A percentile compares a stretch with the other conserved stretches of the same genome.
phyloP scores from a whole-genome alignment of 2,888 invertebrate species.

The Amphiduros pacificus region DNA sequence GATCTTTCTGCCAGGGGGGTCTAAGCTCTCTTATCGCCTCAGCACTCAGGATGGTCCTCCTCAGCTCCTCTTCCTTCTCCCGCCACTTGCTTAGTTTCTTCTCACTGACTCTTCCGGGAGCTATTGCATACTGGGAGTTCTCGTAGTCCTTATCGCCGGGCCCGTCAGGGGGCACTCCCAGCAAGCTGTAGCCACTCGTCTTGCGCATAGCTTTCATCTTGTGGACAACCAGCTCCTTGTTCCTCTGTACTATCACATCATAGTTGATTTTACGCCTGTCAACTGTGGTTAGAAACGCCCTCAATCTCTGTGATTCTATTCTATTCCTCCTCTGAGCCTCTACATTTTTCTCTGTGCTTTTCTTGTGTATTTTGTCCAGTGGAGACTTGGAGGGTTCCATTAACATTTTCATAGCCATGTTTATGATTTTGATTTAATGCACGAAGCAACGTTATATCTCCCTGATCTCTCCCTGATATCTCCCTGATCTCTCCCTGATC shows the following conservation, averaged over 20 bases:
- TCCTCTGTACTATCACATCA: background rate
- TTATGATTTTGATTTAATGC: no score
- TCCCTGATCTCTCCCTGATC: no score
- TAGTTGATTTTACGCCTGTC: slow-evolving; percentile 1
- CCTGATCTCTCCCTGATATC: no score
- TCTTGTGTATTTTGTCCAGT: no score
- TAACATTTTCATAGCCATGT: no score
- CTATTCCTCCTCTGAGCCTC: slow-evolving; percentile 8
- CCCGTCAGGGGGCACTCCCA: background rate
- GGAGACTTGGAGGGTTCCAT: no score
- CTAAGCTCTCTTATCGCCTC: slow-evolving; percentile 7
- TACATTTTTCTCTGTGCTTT: slow-evolving; percentile 5
- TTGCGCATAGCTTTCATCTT: slow-evolving; percentile 6
- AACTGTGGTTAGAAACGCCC: background rate
- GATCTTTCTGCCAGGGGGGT: slow-evolving; percentile 9
- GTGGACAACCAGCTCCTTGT: background rate
- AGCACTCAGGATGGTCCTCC: background rate
- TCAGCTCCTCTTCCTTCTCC: background rate
- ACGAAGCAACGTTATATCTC: no score
- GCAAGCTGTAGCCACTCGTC: background rate
- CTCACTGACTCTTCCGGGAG: background rate
- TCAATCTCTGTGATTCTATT: background rate
- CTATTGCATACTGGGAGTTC: slow-evolving; percentile 1
- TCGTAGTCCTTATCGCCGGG: slow-evolving; percentile 4
- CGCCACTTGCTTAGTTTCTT: slow-evolving; percentile 3